Evolutionary conservation across 2,797 vertebrate species (phyloP).

Genomic region (Aeoliscus strigatus): DNA sequence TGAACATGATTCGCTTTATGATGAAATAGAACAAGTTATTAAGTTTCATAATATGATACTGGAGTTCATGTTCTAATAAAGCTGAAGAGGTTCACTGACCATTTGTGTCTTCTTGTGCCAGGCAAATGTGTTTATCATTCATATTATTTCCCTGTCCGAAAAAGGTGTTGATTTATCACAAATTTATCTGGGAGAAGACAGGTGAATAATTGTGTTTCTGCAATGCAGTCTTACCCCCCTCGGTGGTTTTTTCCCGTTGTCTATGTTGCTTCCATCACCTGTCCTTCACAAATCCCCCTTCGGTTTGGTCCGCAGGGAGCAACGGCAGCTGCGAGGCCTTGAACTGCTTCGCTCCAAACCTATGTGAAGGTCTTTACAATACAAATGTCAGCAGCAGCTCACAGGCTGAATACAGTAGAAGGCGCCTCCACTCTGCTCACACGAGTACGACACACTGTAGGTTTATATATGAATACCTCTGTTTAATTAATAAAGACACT

Average conservation of each 20-base stretch:
- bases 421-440: neutral
- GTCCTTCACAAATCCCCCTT: conserved; percentile 39
- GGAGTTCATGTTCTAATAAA: too few species aligned
- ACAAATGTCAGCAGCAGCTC: conserved; percentile 19
- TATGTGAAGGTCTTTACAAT: conserved; percentile 35
- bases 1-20: too few species aligned
- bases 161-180: too few species aligned
- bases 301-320: conserved; percentile 35
- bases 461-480: conserved; percentile 25
- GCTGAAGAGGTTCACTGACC: too few species aligned
- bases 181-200: too few species aligned
- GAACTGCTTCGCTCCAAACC: conserved; percentile 56
- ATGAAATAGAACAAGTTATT: too few species aligned
- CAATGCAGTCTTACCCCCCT: conserved; percentile 72
- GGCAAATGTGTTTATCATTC: too few species aligned
- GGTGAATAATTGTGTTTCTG: too few species aligned
- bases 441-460: neutral
- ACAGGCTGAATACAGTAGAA: conserved; percentile 6
- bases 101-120: too few species aligned
- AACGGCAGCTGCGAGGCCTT: conserved; percentile 36
- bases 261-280: conserved; percentile 52
- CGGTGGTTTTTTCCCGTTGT: conserved; percentile 57
- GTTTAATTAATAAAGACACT: conserved; percentile 54
- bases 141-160: too few species aligned
- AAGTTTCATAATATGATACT: too few species aligned